Evolutionary conservation across 1,140 invertebrate genomes (phyloP).

Genomic region (Eupristina koningsbergeri): DNA sequence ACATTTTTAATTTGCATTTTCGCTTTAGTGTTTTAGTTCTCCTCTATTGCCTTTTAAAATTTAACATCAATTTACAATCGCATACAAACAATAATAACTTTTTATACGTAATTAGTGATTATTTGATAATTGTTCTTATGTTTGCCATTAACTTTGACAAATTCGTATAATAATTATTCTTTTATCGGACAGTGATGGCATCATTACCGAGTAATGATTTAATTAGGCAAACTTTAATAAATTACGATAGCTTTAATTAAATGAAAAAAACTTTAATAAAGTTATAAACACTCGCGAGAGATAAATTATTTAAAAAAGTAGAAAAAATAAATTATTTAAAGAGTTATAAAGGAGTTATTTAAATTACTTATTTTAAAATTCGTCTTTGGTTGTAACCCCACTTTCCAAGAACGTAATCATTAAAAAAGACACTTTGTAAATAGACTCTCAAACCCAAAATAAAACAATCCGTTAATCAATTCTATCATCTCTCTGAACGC

Average conservation of each 20-base stretch:
- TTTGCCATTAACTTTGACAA: too few species aligned
- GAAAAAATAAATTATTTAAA: neutral
- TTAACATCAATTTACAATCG: neutral
- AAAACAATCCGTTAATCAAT: conserved; percentile 48
- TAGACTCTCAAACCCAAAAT: conserved; percentile 37
- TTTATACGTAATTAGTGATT: too few species aligned
- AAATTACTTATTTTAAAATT: conserved; percentile 1
- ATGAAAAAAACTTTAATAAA: too few species aligned
- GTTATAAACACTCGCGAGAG: too few species aligned
- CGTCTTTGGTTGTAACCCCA: neutral
- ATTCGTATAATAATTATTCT: too few species aligned
- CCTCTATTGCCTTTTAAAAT: neutral
- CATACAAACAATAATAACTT: too few species aligned
- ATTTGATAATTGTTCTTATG: too few species aligned
- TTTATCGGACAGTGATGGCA: too few species aligned
- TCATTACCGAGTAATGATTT: too few species aligned
- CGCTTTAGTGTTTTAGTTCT: neutral
- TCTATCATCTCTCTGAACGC: neutral
- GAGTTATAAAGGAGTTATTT: neutral
- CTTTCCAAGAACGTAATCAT: neutral
- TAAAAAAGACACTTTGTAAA: conserved; percentile 27
- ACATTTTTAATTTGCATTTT: neutral
- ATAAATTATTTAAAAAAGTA: neutral
- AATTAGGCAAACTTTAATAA: neutral
- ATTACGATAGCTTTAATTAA: neutral